Evolutionary conservation across 2,888 invertebrate genomes (phyloP).

Genomic region (Sphinx pinastri): DNA sequence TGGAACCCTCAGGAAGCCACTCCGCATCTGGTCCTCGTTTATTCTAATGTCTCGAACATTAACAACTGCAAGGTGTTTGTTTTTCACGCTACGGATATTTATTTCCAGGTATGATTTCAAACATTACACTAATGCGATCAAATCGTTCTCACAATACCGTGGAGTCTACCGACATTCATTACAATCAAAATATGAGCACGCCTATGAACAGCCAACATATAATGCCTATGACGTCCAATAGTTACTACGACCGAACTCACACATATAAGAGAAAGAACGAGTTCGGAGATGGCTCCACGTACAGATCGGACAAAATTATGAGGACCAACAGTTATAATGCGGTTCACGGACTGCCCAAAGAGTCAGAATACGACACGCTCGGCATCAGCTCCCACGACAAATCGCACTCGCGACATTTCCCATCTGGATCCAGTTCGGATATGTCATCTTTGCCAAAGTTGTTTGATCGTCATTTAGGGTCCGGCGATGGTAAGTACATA

Average conservation of each 20-base stretch:
- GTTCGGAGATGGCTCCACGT: constrained; percentile 67
- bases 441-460: constrained; percentile 61
- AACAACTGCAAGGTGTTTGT: too few relatives aligned
- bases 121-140: constrained; percentile 68
- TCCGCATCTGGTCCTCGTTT: too few relatives aligned
- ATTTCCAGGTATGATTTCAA: constrained; percentile 69
- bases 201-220: constrained; percentile 59
- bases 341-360: constrained; percentile 63
- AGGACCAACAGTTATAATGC: constrained; percentile 64
- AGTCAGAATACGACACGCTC: constrained; percentile 61
- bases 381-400: constrained; percentile 59
- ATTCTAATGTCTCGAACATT: too few relatives aligned
- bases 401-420: constrained; percentile 59
- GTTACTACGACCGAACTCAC: constrained; percentile 69
- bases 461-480: constrained; percentile 72
- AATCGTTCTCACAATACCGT: constrained; percentile 65
- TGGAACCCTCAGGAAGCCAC: too few relatives aligned
- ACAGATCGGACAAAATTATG: constrained; percentile 76
- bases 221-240: constrained; percentile 61
- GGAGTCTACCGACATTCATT: constrained; percentile 74
- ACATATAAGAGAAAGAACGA: constrained; percentile 74
- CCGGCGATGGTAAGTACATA: constrained; percentile 72
- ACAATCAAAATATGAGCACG: constrained; percentile 61
- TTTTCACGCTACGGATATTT: neutral
- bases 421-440: constrained; percentile 65